A percentile compares a stretch with the other conserved stretches of the same genome.
Conservation (phyloP, 2,113 vertebrate species). For the Cranoglanis bouderius region DNA sequence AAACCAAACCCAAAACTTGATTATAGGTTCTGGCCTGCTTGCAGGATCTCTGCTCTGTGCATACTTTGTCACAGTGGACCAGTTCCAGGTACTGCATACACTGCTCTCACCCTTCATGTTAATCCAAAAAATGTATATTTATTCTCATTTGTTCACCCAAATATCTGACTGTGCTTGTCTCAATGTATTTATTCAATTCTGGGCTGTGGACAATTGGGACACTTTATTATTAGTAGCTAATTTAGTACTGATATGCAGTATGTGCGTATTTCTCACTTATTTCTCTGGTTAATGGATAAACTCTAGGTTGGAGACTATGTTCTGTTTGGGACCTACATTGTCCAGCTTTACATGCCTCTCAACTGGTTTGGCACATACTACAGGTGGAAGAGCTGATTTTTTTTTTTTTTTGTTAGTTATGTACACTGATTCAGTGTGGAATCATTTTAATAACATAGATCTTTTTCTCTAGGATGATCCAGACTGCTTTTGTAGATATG, state of each 20-base stretch:
- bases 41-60: constrained; percentile 84
- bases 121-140: neutral
- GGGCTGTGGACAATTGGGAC: neutral
- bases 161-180: neutral
- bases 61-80: constrained; percentile 80
- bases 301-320: constrained; percentile 85
- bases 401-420: neutral
- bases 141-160: neutral
- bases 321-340: constrained; percentile 90
- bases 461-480: constrained; percentile 60
- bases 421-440: neutral
- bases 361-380: constrained; percentile 96
- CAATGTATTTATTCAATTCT: neutral
- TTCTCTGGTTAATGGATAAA: neutral
- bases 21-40: constrained; percentile 84
- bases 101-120: neutral
- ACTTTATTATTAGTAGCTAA: neutral
- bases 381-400: constrained; percentile 72
- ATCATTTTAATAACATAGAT: neutral
- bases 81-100: constrained; percentile 75
- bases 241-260: too few relatives aligned
- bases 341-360: constrained; percentile 89
- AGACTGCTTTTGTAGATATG: constrained; percentile 67
- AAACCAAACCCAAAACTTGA: constrained; percentile 89
- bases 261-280: neutral